Base-by-base conservation (phyloP, 2,113 vertebrate species). In the Hypanus sabinus region DNA sequence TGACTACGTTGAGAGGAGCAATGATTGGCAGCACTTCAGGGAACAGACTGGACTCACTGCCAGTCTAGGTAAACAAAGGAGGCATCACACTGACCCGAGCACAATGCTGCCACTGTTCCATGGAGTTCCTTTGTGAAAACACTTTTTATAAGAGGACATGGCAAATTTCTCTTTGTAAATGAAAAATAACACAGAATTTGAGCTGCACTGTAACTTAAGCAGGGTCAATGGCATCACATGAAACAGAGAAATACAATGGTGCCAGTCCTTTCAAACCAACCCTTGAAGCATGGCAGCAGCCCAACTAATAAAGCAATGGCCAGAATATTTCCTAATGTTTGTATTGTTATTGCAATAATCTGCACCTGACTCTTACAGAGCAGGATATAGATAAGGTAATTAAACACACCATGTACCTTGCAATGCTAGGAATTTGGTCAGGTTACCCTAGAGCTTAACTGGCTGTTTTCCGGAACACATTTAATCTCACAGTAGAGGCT, bases 31-130 rank as follows among this genome's bases (percentile, higher is more conserved):
- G 46, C 24, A 73, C 10, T 57, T 36, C 9, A 20, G 46, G 38
- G 1, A 22, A 16, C 20, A 75, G 68, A 70, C 14, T 55, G 36
- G 33, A 27, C 68, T 93, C 70, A 22, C 33, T 73, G 38, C 36
- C 91, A 93, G 30, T 90, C 60, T 90, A n/a, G 60, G n/a, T 65
- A 60, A 33, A 65, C 85, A 88, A 88, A 60, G 27, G 60, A 65
- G n/a, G 30, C 85, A 88, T 33, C 14, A 11, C 55, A 33, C 85
- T 90, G 60, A 90, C 57, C 30, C 60, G 9, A 20, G 60, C 8
- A 68, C 85, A 90, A 65, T 60, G 57, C 62, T 65, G 85, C 85
- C 85, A 68, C 60, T 90, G 85, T 90, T 88, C 27, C 27, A 14
- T 16, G 11, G 10, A 60, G 24, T 10, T 60, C n/a, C 57, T 90